Conservation (phyloP, 2,888 invertebrate genomes). For the Labia minor region DNA sequence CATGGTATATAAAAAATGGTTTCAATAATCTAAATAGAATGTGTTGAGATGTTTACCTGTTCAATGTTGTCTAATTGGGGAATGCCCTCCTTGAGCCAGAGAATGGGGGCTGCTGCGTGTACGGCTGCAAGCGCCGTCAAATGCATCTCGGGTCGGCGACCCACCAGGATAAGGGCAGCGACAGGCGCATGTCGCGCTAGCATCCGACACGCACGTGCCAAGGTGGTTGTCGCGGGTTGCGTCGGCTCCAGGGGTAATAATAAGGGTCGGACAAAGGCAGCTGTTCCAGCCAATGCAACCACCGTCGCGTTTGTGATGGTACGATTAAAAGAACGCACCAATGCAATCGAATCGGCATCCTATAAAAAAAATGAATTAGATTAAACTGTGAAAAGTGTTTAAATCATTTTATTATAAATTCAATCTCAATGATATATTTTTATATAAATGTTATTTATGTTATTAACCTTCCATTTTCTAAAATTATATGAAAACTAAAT, state of each 20-base stretch:
- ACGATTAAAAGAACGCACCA: background rate
- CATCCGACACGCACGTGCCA: background rate
- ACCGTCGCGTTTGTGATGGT: background rate
- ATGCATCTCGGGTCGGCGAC: background rate
- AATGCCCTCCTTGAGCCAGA: background rate
- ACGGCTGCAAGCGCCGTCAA: background rate
- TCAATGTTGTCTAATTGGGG: background rate
- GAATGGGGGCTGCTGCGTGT: background rate
- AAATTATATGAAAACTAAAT: too few relatives aligned
- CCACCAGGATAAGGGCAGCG: background rate
- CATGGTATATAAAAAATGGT: too few relatives aligned
- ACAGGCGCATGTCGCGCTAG: background rate
- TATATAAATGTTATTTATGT: too few relatives aligned
- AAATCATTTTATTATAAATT: too few relatives aligned
- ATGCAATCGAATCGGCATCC: background rate
- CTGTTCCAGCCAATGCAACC: background rate
- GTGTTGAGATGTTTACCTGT: background rate
- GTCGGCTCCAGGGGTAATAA: background rate
- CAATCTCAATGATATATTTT: too few relatives aligned
- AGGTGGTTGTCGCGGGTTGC: background rate
- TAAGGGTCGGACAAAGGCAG: background rate
- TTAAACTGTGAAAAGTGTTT: too few relatives aligned
- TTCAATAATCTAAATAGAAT: too few relatives aligned
- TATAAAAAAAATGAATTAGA: background rate
- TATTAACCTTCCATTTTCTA: too few relatives aligned